Evolutionary conservation across 2,888 invertebrate species (phyloP).

Genomic region (Disparrhopalites patrizii): DNA sequence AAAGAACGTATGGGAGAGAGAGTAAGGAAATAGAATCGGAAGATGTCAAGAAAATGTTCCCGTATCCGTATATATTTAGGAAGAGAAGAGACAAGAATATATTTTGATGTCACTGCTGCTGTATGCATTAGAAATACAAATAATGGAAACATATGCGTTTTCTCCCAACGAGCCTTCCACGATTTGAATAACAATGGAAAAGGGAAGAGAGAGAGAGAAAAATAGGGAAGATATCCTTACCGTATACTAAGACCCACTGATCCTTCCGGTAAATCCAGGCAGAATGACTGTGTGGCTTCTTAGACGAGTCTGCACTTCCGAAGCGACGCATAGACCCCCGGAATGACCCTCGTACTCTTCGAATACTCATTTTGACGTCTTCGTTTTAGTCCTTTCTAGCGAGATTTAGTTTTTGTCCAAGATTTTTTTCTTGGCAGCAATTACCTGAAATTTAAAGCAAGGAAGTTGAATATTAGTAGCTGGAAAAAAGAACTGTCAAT

Average conservation of each 20-base stretch:
- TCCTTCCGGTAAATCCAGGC: constrained; percentile 27
- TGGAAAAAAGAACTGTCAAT: no score
- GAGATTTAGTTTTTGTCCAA: no score
- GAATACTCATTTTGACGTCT: constrained; percentile 28
- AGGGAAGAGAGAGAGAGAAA: background rate
- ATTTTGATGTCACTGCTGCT: no score
- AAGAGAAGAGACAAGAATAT: no score
- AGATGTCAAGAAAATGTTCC: background rate
- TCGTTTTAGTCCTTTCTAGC: background rate
- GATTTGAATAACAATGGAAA: background rate
- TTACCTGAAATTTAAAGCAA: no score
- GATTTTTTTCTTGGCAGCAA: no score
- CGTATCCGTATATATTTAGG: no score
- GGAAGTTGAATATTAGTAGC: no score
- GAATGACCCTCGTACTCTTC: constrained; percentile 32
- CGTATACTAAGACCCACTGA: constrained; percentile 32
- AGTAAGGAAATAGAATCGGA: background rate
- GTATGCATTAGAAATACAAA: constrained; percentile 1
- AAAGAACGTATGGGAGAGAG: no score
- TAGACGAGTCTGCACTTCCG: constrained; percentile 29
- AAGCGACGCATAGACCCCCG: constrained; percentile 34
- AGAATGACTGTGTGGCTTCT: constrained; percentile 10
- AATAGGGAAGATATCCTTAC: constrained; percentile 20
- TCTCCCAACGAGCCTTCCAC: background rate
- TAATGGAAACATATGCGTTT: constrained; percentile 1